Evolutionary conservation across 2,113 vertebrate genomes (phyloP).

Genomic region (Pipa parva): DNA sequence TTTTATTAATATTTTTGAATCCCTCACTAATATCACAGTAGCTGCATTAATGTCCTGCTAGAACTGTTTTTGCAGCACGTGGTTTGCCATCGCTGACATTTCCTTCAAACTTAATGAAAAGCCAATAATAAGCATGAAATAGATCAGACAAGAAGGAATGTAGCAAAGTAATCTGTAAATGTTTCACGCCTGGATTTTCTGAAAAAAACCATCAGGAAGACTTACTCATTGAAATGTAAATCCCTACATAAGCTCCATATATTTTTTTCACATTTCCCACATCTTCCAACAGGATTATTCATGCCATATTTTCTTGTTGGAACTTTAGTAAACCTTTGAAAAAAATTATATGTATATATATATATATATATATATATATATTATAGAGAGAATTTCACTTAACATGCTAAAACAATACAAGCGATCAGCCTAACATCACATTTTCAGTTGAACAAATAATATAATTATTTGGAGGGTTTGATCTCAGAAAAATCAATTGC

Average conservation of each 20-base stretch:
- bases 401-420: not conserved
- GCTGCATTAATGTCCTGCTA: not conserved
- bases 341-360: not conserved
- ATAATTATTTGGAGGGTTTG: not conserved
- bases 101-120: conserved; percentile 27
- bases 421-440: not conserved
- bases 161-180: conserved; percentile 30
- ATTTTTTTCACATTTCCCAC: conserved; percentile 24
- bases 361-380: not conserved
- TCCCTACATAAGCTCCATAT: conserved; percentile 34
- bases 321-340: conserved; percentile 14
- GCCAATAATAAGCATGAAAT: conserved; percentile 38
- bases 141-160: conserved; percentile 42
- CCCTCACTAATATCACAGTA: not conserved
- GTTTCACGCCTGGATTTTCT: conserved; percentile 37
- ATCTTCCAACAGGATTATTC: conserved; percentile 39
- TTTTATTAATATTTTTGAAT: not conserved
- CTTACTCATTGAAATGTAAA: conserved; percentile 43
- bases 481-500: not conserved
- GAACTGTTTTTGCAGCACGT: conserved; percentile 18
- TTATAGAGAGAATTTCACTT: not conserved
- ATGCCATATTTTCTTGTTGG: conserved; percentile 32
- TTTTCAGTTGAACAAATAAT: not conserved
- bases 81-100: conserved; percentile 21
- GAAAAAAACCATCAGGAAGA: conserved; percentile 36